These are phyloP conservation scores for Dynastes hyllus DNA, from an alignment of 2,888 invertebrate species.

Conservation along the genomic window DNA sequence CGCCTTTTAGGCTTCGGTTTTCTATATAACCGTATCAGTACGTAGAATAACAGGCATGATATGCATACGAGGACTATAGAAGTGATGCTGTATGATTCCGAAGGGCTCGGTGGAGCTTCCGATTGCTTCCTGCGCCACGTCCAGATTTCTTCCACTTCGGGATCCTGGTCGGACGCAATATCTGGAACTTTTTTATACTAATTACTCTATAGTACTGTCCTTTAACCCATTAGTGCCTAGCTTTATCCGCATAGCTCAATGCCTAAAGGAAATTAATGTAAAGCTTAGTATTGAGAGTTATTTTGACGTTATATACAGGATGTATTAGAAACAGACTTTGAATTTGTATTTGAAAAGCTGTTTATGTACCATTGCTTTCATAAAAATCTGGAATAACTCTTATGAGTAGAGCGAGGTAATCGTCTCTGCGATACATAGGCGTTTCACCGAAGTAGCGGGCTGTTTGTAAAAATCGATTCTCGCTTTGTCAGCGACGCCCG, in stretches of 20 bases:
- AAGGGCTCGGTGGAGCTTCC: constrained; percentile 63
- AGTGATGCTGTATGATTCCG: constrained; percentile 67
- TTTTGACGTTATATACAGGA: too few relatives aligned
- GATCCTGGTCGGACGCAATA: constrained; percentile 71
- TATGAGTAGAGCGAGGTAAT: too few relatives aligned
- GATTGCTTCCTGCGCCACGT: constrained; percentile 75
- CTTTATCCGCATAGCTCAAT: not conserved
- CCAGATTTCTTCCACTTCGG: constrained; percentile 73
- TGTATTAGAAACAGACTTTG: too few relatives aligned
- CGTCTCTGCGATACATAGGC: too few relatives aligned
- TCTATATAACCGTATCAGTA: constrained; percentile 68
- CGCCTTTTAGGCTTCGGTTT: constrained; percentile 70
- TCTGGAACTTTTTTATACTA: constrained; percentile 66
- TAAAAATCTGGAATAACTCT: too few relatives aligned
- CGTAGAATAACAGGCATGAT: constrained; percentile 65
- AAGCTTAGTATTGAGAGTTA: too few relatives aligned
- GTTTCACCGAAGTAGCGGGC: too few relatives aligned
- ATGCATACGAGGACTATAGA: constrained; percentile 67
- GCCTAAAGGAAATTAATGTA: too few relatives aligned
- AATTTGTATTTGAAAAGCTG: too few relatives aligned
- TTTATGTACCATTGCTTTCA: too few relatives aligned
- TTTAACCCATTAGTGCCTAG: constrained; percentile 48
- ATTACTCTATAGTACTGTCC: constrained; percentile 60
- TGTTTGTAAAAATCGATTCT: too few relatives aligned
- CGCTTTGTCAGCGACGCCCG: too few relatives aligned